A percentile compares a stretch with the other conserved stretches of the same genome.
These are phyloP conservation scores for Leptopterna dolabrata DNA, from an alignment of 2,888 invertebrate species.

Conservation along the genomic window DNA sequence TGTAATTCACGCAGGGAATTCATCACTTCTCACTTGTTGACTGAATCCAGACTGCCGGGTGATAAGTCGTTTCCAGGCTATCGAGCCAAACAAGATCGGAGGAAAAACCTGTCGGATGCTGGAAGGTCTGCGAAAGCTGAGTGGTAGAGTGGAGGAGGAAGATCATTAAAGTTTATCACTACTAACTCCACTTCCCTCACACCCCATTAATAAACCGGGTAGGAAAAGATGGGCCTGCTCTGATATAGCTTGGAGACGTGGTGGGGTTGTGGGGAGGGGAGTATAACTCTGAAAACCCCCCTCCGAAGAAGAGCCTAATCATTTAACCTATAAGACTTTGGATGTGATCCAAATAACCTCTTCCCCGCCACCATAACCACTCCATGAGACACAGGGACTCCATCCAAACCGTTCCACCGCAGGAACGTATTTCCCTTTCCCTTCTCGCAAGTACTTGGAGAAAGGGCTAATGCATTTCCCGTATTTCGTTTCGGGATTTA, in stretches of 20 bases:
- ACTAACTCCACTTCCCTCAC: slow-evolving; percentile 4
- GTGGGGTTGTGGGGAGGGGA: not conserved
- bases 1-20: no score
- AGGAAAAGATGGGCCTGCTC: not conserved
- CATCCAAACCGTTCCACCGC: not conserved
- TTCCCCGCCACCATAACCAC: not conserved
- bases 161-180: not conserved
- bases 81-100: no score
- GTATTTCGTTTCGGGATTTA: slow-evolving; percentile 4
- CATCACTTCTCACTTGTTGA: no score
- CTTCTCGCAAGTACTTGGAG: not conserved
- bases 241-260: not conserved
- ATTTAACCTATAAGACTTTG: slow-evolving; percentile 25
- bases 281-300: not conserved
- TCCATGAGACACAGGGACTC: not conserved
- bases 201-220: slow-evolving; percentile 3
- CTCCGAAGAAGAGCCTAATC: slow-evolving; percentile 9
- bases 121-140: no score
- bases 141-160: not conserved
- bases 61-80: no score
- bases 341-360: not conserved
- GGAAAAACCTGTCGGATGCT: no score
- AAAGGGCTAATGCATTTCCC: slow-evolving; percentile 6
- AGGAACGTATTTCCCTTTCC: slow-evolving; percentile 3
- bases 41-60: no score